phyloP scores from a whole-genome alignment of 2,888 invertebrate genomes.

The Sialis lutaria region DNA sequence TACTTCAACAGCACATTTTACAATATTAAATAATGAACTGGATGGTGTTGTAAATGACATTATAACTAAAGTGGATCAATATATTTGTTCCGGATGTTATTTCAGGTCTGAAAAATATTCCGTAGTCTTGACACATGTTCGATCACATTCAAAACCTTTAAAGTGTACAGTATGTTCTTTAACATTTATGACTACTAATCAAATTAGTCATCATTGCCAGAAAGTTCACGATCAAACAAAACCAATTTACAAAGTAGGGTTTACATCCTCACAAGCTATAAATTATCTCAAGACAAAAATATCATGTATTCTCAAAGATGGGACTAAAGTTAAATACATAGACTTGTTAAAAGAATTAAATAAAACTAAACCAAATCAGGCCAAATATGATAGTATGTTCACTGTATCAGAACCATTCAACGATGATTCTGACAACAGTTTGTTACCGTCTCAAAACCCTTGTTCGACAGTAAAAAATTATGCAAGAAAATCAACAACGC shows the following conservation, averaged over 20 bases:
- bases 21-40: no score
- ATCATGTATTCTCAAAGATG: slow-evolving; percentile 7
- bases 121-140: slow-evolving; percentile 24
- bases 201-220: slow-evolving; percentile 18
- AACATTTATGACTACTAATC: slow-evolving; percentile 17
- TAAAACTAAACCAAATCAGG: no score
- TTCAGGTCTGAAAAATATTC: slow-evolving; percentile 18
- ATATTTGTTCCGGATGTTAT: slow-evolving; percentile 24
- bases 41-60: no score
- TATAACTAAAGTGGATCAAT: slow-evolving; percentile 8
- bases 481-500: background rate
- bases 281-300: slow-evolving; percentile 7
- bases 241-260: slow-evolving; percentile 13
- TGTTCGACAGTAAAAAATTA: background rate
- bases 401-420: no score
- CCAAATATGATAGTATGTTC: no score
- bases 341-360: no score
- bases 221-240: slow-evolving; percentile 18
- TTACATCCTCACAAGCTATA: slow-evolving; percentile 4
- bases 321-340: slow-evolving; percentile 8
- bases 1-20: slow-evolving; percentile 21
- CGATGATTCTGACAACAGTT: no score
- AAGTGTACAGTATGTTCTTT: slow-evolving; percentile 24
- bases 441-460: no score
- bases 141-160: slow-evolving; percentile 24